Percentiles rank a stretch among this genome's conserved stretches.
Evolutionary conservation across 2,797 vertebrate genomes (phyloP).

Genomic region (Pangasius djambal): DNA sequence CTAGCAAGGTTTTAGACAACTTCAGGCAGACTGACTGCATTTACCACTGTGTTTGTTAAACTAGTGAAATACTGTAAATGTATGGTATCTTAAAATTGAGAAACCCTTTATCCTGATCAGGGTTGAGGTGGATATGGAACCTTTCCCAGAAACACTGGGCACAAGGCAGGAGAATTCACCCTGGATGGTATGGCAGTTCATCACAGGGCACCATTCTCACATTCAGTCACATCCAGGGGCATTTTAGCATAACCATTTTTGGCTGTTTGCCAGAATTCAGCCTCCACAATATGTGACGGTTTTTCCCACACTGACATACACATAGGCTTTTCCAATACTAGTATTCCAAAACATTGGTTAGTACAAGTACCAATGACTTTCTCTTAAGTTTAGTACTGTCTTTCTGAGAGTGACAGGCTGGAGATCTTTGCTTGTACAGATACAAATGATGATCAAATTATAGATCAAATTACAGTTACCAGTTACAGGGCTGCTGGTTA

Average conservation of each 20-base stretch:
- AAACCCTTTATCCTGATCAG: neutral
- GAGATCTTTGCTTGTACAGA: neutral
- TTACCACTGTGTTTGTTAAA: neutral
- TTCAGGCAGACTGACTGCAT: neutral
- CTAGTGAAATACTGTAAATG: neutral
- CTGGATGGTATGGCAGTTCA: neutral
- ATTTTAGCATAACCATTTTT: neutral
- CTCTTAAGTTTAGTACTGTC: neutral
- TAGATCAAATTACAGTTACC: conserved; percentile 12
- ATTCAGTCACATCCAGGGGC: neutral
- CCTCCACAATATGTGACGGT: neutral
- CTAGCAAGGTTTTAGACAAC: neutral
- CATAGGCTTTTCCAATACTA: neutral
- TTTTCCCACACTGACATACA: neutral
- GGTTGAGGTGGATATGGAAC: neutral
- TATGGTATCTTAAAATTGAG: neutral
- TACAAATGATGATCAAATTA: conserved; percentile 1
- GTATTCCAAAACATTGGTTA: neutral
- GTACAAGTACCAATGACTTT: neutral
- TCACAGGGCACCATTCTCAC: neutral
- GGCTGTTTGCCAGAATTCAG: conserved; percentile 7
- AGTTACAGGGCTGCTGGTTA: conserved; percentile 42
- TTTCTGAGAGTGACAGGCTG: neutral
- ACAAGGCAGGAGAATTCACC: neutral
- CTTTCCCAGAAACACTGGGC: neutral